These are phyloP conservation scores for Margarornis squamiger DNA, from an alignment of 2,797 vertebrate species.

Conservation along the genomic window DNA sequence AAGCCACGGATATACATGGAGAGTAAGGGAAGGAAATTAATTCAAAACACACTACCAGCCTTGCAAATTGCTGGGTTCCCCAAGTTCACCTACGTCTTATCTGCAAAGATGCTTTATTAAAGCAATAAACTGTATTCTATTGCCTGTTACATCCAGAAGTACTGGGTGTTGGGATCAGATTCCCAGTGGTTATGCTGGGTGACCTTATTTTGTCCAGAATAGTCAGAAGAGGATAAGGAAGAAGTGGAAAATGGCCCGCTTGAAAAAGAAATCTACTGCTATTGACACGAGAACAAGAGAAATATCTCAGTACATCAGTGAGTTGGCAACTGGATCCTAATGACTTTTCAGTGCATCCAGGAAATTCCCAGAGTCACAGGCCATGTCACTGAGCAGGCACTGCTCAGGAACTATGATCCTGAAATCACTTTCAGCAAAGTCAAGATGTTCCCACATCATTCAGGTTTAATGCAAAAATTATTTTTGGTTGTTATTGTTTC, in stretches of 20 bases:
- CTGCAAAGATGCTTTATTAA: background rate
- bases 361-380: background rate
- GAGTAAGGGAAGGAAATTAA: background rate
- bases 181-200: background rate
- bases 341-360: background rate
- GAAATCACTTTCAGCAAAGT: background rate
- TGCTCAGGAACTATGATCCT: background rate
- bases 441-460: background rate
- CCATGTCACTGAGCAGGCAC: background rate
- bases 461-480: background rate
- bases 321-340: background rate
- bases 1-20: accelerated
- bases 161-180: background rate
- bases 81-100: background rate
- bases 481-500: background rate
- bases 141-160: background rate
- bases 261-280: background rate
- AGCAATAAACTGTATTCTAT: background rate
- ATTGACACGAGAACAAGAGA: background rate
- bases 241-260: background rate
- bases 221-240: background rate
- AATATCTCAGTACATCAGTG: background rate
- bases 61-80: background rate
- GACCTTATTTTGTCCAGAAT: background rate
- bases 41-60: background rate